A percentile compares a stretch with the other conserved stretches of the same genome.
Evolutionary conservation across 2,113 vertebrate genomes (phyloP).

Genomic region (Python bivittatus): DNA sequence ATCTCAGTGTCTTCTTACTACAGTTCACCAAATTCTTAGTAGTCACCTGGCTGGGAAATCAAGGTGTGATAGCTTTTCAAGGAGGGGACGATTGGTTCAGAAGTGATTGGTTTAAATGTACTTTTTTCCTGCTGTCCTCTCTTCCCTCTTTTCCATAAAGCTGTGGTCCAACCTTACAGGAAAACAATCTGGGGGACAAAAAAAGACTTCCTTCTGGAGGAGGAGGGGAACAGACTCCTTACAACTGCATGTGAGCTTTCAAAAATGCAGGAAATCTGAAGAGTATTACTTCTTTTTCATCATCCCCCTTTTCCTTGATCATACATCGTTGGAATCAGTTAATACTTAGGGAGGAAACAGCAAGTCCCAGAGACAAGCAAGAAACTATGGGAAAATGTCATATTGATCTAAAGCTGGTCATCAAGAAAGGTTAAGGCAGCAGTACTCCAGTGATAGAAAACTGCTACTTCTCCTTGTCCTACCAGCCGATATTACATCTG

Average conservation of each 20-base stretch:
- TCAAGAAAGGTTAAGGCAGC: slow-evolving; percentile 50
- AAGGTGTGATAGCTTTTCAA: not conserved
- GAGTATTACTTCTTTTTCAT: not conserved
- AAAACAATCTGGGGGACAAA: not conserved
- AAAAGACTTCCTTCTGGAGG: not conserved
- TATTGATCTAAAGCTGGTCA: slow-evolving; percentile 68
- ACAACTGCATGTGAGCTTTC: slow-evolving; percentile 12
- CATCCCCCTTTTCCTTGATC: not conserved
- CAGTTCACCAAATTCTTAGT: not conserved
- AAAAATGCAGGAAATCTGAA: not conserved
- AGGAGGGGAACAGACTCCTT: not conserved
- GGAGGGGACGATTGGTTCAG: not conserved
- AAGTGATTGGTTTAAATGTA: not conserved
- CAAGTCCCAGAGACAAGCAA: slow-evolving; percentile 48
- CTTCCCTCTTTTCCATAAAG: too few species aligned
- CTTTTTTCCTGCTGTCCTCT: not conserved
- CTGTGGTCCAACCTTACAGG: not conserved
- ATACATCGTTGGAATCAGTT: slow-evolving; percentile 63
- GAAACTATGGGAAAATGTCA: slow-evolving; percentile 65
- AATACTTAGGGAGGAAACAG: slow-evolving; percentile 57
- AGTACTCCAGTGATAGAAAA: slow-evolving; percentile 45
- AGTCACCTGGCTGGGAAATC: not conserved
- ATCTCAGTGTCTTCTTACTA: not conserved
- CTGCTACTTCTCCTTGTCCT: slow-evolving; percentile 38
- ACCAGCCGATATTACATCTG: slow-evolving; percentile 21